These are phyloP conservation scores for Nemoura dubitans DNA, from an alignment of 2,888 invertebrate species.

Conservation along the genomic window DNA sequence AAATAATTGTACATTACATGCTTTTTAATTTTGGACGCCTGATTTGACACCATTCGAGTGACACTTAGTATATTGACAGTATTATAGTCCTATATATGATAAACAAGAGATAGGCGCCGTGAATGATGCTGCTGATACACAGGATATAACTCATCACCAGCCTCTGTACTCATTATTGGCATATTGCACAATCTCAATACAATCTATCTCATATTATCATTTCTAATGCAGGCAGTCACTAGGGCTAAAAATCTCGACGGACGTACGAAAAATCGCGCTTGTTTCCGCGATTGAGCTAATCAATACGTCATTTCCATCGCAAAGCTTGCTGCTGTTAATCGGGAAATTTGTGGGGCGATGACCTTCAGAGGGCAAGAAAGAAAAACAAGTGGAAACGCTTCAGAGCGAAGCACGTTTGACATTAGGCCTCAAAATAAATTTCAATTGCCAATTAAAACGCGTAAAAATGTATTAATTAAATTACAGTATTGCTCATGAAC, in stretches of 20 bases:
- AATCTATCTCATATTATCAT: neutral
- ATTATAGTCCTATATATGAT: neutral
- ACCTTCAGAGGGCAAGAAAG: too few species aligned
- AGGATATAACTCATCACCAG: neutral
- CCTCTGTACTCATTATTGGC: neutral
- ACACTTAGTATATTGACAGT: neutral
- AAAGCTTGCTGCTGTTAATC: too few species aligned
- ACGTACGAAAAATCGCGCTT: neutral
- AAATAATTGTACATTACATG: conserved; percentile 25
- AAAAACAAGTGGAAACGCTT: too few species aligned
- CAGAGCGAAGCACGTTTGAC: neutral
- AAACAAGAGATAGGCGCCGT: neutral
- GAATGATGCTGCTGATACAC: neutral
- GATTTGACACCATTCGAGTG: neutral
- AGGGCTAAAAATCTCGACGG: neutral
- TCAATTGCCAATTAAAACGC: neutral
- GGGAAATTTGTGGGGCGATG: too few species aligned
- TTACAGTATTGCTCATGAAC: neutral
- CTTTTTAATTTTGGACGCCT: neutral
- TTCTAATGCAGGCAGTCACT: neutral
- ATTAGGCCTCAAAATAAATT: neutral
- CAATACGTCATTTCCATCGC: too few species aligned
- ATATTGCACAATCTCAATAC: neutral
- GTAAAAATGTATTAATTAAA: neutral
- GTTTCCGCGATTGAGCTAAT: neutral